A percentile compares a stretch with the other conserved stretches of the same genome.
These are phyloP conservation scores for Nemoura dubitans DNA, from an alignment of 2,888 invertebrate species.

Conservation along the genomic window DNA sequence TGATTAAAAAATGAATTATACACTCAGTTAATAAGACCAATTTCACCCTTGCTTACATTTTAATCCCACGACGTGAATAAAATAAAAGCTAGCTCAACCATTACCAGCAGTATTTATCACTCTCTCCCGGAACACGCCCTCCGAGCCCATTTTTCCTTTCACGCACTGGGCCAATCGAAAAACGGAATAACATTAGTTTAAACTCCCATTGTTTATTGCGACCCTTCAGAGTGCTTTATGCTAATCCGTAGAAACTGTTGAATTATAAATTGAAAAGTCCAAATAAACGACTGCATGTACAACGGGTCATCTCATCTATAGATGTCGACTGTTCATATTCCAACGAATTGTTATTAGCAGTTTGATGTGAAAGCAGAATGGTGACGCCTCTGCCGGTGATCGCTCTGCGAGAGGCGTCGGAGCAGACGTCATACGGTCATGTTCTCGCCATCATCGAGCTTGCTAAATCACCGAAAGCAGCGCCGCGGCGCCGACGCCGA, in stretches of 20 bases:
- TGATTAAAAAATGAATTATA: conserved; percentile 7
- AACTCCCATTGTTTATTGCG: conserved; percentile 26
- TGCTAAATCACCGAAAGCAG: conserved; percentile 1
- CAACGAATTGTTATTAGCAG: background rate
- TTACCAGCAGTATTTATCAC: conserved; percentile 47
- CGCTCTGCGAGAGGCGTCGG: background rate
- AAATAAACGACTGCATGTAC: background rate
- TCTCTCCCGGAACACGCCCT: conserved; percentile 21
- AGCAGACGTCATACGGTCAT: background rate
- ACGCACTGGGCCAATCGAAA: conserved; percentile 45
- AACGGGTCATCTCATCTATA: background rate
- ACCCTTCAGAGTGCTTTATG: conserved; percentile 16
- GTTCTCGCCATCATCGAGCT: background rate
- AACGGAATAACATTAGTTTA: conserved; percentile 46
- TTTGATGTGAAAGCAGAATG: background rate
- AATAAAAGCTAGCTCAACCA: conserved; percentile 46
- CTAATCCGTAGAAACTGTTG: background rate
- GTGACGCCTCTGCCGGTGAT: background rate
- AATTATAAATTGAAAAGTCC: conserved; percentile 2
- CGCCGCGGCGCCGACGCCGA: background rate
- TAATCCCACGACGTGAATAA: conserved; percentile 42
- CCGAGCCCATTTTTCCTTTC: conserved; percentile 39
- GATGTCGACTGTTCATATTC: background rate
- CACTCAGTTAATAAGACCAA: conserved; percentile 33
- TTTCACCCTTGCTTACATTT: conserved; percentile 33